phyloP scores from a whole-genome alignment of 2,113 vertebrate species.

The Oncorhynchus mykiss region DNA sequence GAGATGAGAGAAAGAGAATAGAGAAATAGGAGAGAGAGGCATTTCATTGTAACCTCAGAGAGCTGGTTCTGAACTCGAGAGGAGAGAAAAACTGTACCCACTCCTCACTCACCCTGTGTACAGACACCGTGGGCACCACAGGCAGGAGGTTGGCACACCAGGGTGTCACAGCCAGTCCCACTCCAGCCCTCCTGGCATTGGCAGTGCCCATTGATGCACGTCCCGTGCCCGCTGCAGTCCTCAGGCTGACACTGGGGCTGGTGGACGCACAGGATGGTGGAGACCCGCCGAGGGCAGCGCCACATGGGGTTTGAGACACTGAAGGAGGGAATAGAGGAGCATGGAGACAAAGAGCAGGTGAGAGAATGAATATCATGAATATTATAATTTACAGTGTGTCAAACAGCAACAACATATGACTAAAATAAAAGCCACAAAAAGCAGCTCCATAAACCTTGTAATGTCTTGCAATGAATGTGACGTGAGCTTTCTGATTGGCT shows the following conservation, averaged over 20 bases:
- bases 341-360: neutral
- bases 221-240: conserved; percentile 80
- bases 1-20: neutral
- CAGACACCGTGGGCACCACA: conserved; percentile 81
- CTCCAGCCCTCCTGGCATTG: conserved; percentile 77
- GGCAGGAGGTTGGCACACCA: conserved; percentile 75
- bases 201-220: conserved; percentile 79
- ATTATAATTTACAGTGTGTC: neutral
- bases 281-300: conserved; percentile 84
- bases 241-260: conserved; percentile 74
- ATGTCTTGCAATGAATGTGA: no score
- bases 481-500: conserved; percentile 20
- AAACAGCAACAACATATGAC: no score
- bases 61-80: neutral
- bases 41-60: neutral
- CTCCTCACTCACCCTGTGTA: conserved; percentile 70
- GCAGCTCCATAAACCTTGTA: no score
- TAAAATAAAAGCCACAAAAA: no score
- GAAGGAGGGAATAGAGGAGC: neutral
- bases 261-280: conserved; percentile 87
- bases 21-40: neutral
- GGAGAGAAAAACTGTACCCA: no score
- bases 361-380: neutral
- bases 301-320: conserved; percentile 68
- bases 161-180: conserved; percentile 61